Evolutionary conservation across 2,797 vertebrate species (phyloP), one percentile per base, ranked within the genome.

Genomic region (Hipposideros larvatus): DNA sequence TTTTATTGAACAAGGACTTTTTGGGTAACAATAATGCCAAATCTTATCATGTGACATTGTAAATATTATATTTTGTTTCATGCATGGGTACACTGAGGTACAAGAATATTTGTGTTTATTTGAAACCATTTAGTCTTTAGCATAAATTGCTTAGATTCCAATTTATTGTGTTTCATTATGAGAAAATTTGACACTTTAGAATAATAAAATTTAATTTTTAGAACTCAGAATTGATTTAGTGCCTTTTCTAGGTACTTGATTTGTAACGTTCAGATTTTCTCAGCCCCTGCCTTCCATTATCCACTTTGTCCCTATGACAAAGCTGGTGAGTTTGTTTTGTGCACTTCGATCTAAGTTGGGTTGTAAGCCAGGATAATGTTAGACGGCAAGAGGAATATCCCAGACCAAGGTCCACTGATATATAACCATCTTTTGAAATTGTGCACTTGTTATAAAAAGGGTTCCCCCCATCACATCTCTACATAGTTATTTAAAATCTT

Each of bases 51-150:
- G 11, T 87, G 55, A 68, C 34, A 31, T 66, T 93, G 16, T 88
- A 86, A 78, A 70, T 90, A 71, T 75, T 82, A 61, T 90, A 31
- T 88, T 93, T 83, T 53, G 21, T 91, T 96, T 93, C 21, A 68
- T 68, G 21, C 6, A 37, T 74, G 37, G n/a, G 7, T 59, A 37
- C 24, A 48, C 70, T 94, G 46, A 92, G 31, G 31, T 63, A 11
- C 14, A 95, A 37, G 15, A 87, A 11, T 87, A 66, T 94, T 91
- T 82, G 11, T 90, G 14, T 97, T 94, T 91, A 46, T 82, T 82
- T 90, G n/a, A 90, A 93, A 51, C 61, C 18, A 65, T 68, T 86
- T 78, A 86, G 26, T 75, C 2, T 43, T 70, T 13, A 86, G 37
- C 15, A 84, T 66, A 68, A 91, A n/a, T 94, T 96, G 34, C 31